Base-by-base conservation (phyloP, 2,888 invertebrate genomes). In the Epirrita christyi region DNA sequence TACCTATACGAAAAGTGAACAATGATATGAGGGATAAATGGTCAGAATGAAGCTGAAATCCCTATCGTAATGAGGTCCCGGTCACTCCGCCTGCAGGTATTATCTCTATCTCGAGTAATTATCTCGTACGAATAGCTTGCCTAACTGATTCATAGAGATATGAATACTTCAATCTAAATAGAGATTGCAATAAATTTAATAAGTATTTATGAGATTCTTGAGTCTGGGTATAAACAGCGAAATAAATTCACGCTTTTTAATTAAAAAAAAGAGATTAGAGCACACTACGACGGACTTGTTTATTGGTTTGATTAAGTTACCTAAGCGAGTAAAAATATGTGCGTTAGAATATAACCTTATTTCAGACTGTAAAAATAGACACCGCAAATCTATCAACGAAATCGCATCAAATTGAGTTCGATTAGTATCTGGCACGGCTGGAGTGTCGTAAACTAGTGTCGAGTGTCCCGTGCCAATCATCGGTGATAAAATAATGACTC, bases 401-500 rank as follows among this genome's bases (percentile, higher is more conserved):
- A 54, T 58, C 28, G 45, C 38, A 51, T 46, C 57, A 65, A 61
- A 63, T 65, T 59, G 61, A 43, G 53, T 48, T 58, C 53, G 60
- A 63, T 65, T 67, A 60, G 53, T 44, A 52, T 45, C 48, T 43
- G 43, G 47, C 41, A 32, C 45, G n/a, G 21, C 27, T 52, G 41
- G 36, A 57, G 61, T 55, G 55, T 44, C 44, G 58, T 52, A 48
- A 59, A 48, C 54, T 59, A 59, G 51, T 48, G 53, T 77, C 68
- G 70, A 78, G 70, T 63, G 64, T 61, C 73, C 75, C 70, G 78
- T 87, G 87, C 87, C 91, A 91, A 92, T 92, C 91, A 91, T 90
- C 85, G 80, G 81, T 90, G 90, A 92, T 91, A 88, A 89, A 86
- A 88, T 91, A 91, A 91, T 91, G 83, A 85, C 75, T 80, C 75